Evolutionary conservation across 2,888 invertebrate species (phyloP).

Genomic region (Agrotis clavis): DNA sequence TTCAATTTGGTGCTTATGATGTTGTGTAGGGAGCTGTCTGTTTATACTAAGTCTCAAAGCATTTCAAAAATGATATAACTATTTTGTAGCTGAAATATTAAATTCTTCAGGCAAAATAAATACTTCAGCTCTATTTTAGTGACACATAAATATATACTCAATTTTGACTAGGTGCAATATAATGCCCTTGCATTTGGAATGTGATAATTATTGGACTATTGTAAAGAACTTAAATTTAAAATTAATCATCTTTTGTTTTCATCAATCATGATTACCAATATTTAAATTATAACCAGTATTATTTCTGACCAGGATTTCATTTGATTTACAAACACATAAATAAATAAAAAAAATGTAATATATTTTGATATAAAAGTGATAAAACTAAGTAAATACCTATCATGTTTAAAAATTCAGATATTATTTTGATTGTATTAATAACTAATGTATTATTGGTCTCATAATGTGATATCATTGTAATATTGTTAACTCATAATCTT

Average conservation of each 20-base stretch:
- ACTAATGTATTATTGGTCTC: conserved; percentile 83
- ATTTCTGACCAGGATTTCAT: conserved; percentile 40
- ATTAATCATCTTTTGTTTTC: conserved; percentile 18
- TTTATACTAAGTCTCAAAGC: neutral
- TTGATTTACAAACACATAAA: conserved; percentile 14
- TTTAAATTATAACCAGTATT: conserved; percentile 61
- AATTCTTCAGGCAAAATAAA: conserved; percentile 5
- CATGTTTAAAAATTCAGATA: conserved; percentile 28
- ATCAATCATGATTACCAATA: conserved; percentile 20
- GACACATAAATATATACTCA: conserved; percentile 11
- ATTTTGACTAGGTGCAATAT: conserved; percentile 16
- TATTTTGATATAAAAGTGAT: conserved; percentile 56
- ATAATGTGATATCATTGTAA: conserved; percentile 82
- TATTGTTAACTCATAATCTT: conserved; percentile 59
- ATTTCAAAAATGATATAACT: neutral
- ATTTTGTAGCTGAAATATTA: neutral
- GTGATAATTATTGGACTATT: conserved; percentile 12
- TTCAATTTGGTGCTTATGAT: too few species aligned
- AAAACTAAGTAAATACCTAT: conserved; percentile 39
- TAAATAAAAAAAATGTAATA: conserved; percentile 29
- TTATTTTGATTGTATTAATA: conserved; percentile 64
- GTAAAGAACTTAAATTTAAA: conserved; percentile 6
- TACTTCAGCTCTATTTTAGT: neutral
- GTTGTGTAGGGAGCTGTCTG: too few species aligned
- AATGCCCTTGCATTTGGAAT: conserved; percentile 18